Evolutionary conservation across 2,797 vertebrate species (phyloP), one percentile per base, ranked within the genome.

Genomic region (Serranus cabrilla): DNA sequence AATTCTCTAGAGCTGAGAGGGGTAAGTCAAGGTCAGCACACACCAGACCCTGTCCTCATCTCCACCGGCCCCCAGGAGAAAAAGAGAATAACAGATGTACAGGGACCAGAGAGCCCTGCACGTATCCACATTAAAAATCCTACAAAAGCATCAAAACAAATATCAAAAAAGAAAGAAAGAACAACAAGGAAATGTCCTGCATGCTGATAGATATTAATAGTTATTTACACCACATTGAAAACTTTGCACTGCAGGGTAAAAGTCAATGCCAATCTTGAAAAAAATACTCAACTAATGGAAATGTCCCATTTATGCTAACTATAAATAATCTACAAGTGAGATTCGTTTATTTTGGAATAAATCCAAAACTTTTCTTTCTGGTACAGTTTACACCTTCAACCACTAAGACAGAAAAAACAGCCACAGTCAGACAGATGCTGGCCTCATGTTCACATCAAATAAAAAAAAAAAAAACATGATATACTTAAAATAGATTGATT

Each of bases 221-320:
- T 66, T 69, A 52, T 75, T 75, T 67, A 87, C 89, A 90, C 83
- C 76, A 74, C 52, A 63, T 20, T 45, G 43, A 61, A 83, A 86
- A 71, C 13, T 11, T 49, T 12, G 2, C 9, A 16, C 40, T 57
- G 37, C 0, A 0, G 1, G 5, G 11, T 1, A 16, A 77, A 73
- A 70, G 27, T 39, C 1, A 8, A 11, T 4, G 5, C 11, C 11
- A 18, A 20, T 27, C 4, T 16, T 6, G 1, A 21, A 67, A 74
- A 45, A 60, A 43, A 59, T 1, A 55, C n/a, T 45, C 9, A 2
- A 2, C 2, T 10, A 43, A 46, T 42, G 1, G 0, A 45, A 67
- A 45, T 17, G 52, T 45, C 0, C 46, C 64, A 61, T 65, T 21
- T n/a, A 49, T 40, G 8, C 1, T 56, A 23, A 34, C 25, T 60